Percentiles rank a stretch among this genome's conserved stretches.
phyloP scores from a whole-genome alignment of 92 coral and sea anemone genomes.

The Phenganax marumi region DNA sequence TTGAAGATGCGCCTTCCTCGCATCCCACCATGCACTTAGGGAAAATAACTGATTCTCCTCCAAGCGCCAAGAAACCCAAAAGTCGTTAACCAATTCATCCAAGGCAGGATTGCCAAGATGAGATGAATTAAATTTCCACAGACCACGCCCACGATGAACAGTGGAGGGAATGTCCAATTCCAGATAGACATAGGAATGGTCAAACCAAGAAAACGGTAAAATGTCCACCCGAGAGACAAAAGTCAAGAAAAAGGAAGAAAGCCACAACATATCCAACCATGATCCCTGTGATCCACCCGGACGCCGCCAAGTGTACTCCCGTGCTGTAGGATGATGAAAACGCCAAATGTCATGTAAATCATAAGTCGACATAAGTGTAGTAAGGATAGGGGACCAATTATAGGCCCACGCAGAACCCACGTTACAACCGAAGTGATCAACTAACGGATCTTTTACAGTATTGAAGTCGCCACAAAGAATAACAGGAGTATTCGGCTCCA shows the following conservation, averaged over 20 bases:
- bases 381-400: background rate
- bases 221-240: constrained; percentile 19
- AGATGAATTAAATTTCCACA: constrained; percentile 61
- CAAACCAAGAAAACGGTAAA: constrained; percentile 47
- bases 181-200: constrained; percentile 41
- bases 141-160: constrained; percentile 30
- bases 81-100: background rate
- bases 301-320: constrained; percentile 28
- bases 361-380: background rate
- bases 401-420: constrained; percentile 9
- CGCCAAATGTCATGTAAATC: constrained; percentile 46
- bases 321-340: background rate
- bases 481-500: background rate
- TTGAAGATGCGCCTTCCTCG: background rate
- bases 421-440: constrained; percentile 26
- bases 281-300: constrained; percentile 44
- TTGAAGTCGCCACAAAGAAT: constrained; percentile 11
- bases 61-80: background rate
- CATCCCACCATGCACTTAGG: constrained; percentile 28
- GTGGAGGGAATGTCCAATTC: constrained; percentile 11
- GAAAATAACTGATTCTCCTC: background rate
- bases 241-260: constrained; percentile 7
- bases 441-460: background rate
- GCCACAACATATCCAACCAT: constrained; percentile 52
- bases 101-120: constrained; percentile 30